Percentiles rank a stretch among this genome's conserved stretches.
phyloP scores from a whole-genome alignment of 1,140 invertebrate species.

The silkworm (Bombyx mori) region DNA sequence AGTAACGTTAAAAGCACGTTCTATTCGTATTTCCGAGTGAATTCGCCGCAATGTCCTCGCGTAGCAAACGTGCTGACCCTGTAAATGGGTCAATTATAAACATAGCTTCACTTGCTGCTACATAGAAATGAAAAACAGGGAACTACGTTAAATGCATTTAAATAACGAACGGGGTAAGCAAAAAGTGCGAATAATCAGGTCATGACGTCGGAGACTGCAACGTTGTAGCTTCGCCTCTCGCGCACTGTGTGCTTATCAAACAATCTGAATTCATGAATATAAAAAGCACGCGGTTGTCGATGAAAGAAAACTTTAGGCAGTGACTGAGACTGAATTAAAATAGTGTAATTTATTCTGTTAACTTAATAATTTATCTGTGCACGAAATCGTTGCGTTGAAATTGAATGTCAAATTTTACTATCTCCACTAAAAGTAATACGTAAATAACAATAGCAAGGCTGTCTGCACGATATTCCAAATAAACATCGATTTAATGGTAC shows the following conservation, averaged over 20 bases:
- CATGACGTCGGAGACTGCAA: neutral
- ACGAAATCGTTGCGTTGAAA: neutral
- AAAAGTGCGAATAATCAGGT: too few species aligned
- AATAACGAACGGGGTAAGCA: too few species aligned
- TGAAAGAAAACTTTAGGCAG: neutral
- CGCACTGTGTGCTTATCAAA: slow-evolving; percentile 23
- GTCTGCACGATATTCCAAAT: slow-evolving; percentile 5
- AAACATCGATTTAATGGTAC: slow-evolving; percentile 10
- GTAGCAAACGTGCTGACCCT: slow-evolving; percentile 15
- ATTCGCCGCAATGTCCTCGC: neutral
- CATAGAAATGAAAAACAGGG: neutral
- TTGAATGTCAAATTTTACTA: neutral
- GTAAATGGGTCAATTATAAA: slow-evolving; percentile 18
- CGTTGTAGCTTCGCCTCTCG: neutral
- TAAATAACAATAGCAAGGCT: neutral
- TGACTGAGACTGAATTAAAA: too few species aligned
- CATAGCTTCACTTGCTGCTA: slow-evolving; percentile 6
- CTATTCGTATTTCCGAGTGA: neutral
- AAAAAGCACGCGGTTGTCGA: slow-evolving; percentile 10
- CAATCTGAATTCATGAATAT: slow-evolving; percentile 29
- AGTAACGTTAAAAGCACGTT: too few species aligned
- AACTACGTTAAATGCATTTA: too few species aligned
- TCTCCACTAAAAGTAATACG: neutral
- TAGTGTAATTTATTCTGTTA: too few species aligned
- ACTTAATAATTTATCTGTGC: neutral